Evolutionary conservation across 1,140 invertebrate species (phyloP).

Genomic region (Eueides isabella): DNA sequence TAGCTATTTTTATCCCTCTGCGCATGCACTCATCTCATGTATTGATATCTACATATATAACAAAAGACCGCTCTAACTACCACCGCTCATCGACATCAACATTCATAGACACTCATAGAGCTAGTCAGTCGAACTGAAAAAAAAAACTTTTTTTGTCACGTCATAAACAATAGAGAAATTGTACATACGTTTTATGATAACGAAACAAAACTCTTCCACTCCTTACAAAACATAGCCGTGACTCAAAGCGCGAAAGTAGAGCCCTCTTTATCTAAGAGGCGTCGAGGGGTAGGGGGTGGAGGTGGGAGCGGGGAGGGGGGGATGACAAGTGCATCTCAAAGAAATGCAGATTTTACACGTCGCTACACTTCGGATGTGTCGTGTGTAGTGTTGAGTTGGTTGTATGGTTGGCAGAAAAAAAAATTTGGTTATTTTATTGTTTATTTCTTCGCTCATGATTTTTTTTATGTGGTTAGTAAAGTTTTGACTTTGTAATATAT

Average conservation of each 20-base stretch:
- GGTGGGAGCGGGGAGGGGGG: conserved; percentile 29
- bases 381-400: conserved; percentile 63
- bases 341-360: conserved; percentile 82
- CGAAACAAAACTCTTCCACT: conserved; percentile 64
- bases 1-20: neutral
- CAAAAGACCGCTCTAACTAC: neutral
- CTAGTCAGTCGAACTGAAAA: conserved; percentile 30
- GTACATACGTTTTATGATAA: conserved; percentile 60
- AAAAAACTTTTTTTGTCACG: conserved; percentile 38
- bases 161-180: conserved; percentile 56
- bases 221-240: conserved; percentile 69
- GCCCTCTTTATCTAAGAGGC: conserved; percentile 75
- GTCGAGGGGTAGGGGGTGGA: conserved; percentile 31
- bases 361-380: conserved; percentile 77
- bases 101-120: conserved; percentile 10
- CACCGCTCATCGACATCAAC: conserved; percentile 12
- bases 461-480: no score
- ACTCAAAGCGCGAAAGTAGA: conserved; percentile 78
- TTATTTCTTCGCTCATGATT: neutral
- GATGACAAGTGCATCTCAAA: conserved; percentile 80
- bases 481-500: no score
- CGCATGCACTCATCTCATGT: neutral
- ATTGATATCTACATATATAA: neutral
- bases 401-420: conserved; percentile 43
- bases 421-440: conserved; percentile 22